A percentile compares a stretch with the other conserved stretches of the same genome.
These are phyloP conservation scores for Physella acuta DNA, from an alignment of 1,140 invertebrate genomes.

Conservation along the genomic window DNA sequence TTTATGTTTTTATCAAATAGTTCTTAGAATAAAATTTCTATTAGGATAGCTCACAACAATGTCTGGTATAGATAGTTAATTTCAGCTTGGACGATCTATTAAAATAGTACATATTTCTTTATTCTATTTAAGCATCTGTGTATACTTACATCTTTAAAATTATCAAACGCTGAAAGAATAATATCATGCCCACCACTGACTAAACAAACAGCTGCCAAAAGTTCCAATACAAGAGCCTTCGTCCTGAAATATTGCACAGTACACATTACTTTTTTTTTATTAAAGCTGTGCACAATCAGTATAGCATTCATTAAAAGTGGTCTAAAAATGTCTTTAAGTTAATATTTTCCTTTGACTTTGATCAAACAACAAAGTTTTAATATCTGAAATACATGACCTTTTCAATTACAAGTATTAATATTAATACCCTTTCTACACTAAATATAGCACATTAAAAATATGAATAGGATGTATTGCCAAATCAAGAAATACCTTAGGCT, in stretches of 20 bases:
- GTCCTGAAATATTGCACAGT: constrained; percentile 76
- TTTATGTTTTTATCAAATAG: no score
- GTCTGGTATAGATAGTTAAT: no score
- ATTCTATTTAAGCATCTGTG: no score
- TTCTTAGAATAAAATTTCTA: no score
- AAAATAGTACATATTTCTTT: no score
- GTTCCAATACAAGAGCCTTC: constrained; percentile 93
- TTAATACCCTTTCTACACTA: neutral
- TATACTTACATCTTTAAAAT: constrained; percentile 86
- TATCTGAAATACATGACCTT: neutral
- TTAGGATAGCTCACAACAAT: no score
- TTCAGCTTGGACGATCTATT: no score
- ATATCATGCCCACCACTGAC: constrained; percentile 98
- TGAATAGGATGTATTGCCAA: neutral
- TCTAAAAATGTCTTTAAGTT: no score
- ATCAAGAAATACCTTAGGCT: constrained; percentile 73
- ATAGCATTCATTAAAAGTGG: no score
- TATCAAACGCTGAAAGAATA: constrained; percentile 94
- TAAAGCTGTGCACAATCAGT: no score
- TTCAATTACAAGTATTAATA: neutral
- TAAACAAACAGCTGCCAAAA: constrained; percentile 88
- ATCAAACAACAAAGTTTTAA: neutral
- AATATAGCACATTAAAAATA: neutral
- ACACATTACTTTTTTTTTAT: no score
- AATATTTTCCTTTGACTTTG: neutral